A percentile compares a stretch with the other conserved stretches of the same genome.
These are phyloP conservation scores for Chrosomus eos DNA, from an alignment of 2,797 vertebrate genomes.

Conservation along the genomic window DNA sequence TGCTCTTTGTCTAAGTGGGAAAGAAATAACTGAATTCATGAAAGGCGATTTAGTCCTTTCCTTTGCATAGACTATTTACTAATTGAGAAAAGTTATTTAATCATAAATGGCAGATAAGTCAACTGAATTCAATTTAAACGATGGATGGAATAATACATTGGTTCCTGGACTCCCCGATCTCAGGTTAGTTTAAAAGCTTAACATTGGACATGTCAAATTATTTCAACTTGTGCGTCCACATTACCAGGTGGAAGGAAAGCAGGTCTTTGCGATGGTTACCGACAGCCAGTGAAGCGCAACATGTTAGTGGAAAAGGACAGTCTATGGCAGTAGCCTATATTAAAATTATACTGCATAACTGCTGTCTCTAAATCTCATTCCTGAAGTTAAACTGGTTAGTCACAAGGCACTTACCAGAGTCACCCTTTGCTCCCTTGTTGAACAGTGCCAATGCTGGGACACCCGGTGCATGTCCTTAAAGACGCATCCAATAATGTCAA, in stretches of 20 bases:
- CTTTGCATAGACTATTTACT: neutral
- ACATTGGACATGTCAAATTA: neutral
- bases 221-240: neutral
- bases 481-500: slow-evolving; percentile 62
- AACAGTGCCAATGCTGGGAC: slow-evolving; percentile 74
- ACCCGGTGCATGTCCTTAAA: slow-evolving; percentile 54
- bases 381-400: slow-evolving; percentile 3
- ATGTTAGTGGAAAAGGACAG: slow-evolving; percentile 26
- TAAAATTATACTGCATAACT: neutral
- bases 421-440: slow-evolving; percentile 65
- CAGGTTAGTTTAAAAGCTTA: neutral
- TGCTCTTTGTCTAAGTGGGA: neutral
- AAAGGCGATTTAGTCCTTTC: neutral
- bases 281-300: slow-evolving; percentile 37
- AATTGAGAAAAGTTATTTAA: neutral
- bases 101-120: neutral
- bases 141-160: too few relatives aligned
- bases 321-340: neutral
- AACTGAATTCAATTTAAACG: neutral
- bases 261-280: neutral
- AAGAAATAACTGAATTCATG: neutral
- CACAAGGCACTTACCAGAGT: slow-evolving; percentile 71
- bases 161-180: neutral
- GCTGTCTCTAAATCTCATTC: neutral
- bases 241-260: slow-evolving; percentile 26